phyloP scores from a whole-genome alignment of 2,113 vertebrate species.

The Amblyornis subalaris region DNA sequence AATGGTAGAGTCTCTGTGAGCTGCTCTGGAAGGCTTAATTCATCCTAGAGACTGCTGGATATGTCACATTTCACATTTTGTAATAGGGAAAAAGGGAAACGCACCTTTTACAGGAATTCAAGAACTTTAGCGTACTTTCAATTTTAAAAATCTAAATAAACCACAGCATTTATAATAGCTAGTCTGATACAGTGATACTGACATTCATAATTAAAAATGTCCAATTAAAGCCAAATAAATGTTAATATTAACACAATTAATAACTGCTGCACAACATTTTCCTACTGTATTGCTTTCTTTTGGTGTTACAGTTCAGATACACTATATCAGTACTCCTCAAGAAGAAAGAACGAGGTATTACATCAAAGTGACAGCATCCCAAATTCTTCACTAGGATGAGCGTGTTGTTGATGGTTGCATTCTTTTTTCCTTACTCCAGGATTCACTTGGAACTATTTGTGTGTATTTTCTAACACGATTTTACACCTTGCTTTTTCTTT shows the following conservation, averaged over 20 bases:
- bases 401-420: not conserved
- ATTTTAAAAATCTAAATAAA: not conserved
- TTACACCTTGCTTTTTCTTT: not conserved
- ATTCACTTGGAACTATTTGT: not conserved
- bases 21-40: not conserved
- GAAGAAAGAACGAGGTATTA: not conserved
- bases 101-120: not conserved
- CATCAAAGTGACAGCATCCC: not conserved
- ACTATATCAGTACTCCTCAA: not conserved
- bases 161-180: not conserved
- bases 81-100: fast-evolving
- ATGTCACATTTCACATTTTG: not conserved
- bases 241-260: not conserved
- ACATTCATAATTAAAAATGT: not conserved
- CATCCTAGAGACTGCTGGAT: not conserved
- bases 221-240: not conserved
- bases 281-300: not conserved
- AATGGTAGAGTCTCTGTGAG: not conserved
- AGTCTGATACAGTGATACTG: not conserved
- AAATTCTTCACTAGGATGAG: not conserved
- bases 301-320: not conserved
- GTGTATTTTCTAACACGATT: not conserved
- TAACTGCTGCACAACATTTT: not conserved
- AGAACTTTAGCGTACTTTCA: not conserved
- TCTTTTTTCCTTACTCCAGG: not conserved